Evolutionary conservation across 1,140 invertebrate genomes (phyloP), one percentile per base, ranked within the genome.

Genomic region (Brachystomella parvula): DNA sequence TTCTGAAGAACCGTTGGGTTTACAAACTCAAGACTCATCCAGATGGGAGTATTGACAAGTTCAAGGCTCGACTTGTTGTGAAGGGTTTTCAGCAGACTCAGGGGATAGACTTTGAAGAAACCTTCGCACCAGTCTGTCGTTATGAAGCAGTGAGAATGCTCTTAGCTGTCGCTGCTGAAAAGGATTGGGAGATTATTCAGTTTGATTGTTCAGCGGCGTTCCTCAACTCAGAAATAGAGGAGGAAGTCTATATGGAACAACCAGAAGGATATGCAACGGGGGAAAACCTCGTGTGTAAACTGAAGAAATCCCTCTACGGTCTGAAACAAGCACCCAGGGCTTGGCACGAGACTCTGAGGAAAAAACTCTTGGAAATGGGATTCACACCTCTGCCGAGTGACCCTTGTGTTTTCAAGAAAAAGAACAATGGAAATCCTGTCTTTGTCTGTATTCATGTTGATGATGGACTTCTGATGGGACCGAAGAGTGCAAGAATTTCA

Each of bases 361-460:
- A 65, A 26, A 47, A 33, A n/a, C 32, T 73, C 0, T 30, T 58
- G 21, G 74, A 77, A 65, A 78, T 76, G 63, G 78, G 80, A 21
- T 78, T 76, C 67, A 74, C 77, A 9, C 65, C 79, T 6, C 79
- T 79, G 76, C 74, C 39, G 1, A 62, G 80, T 66, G 71, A 77
- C 26, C 75, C 73, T 64, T 76, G 74, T 56, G 61, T 64, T 12
- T 80, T 79, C 75, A 78, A 77, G 57, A 79, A 75, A 29, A 66
- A 76, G 73, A 76, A 78, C 44, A 75, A 66, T 19, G 75, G 78
- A 72, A 73, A 71, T n/a, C n/a, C n/a, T n/a, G n/a, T n/a, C 74
- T 76, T 32, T 76, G 78, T 77, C 76, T 77, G 75, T 74, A 60
- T 57, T 47, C 72, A 60, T 32, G 35, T 39, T 3, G 67, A 17